Conservation (phyloP, 2,888 invertebrate species). For the Apotomis turbidana region DNA sequence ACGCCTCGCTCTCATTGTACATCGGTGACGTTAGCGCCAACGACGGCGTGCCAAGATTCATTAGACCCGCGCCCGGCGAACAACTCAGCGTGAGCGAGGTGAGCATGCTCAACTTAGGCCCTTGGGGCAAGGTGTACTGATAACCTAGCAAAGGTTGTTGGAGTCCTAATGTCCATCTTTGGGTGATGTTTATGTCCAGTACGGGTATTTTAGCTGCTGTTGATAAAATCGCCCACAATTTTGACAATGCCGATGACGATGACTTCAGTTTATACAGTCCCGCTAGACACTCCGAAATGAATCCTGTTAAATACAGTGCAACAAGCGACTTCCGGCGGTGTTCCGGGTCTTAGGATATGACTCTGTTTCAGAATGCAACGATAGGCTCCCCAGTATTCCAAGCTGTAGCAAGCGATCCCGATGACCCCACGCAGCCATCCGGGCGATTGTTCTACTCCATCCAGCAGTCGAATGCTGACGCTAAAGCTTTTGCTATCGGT, state of each 20-base stretch:
- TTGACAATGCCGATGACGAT: too few species aligned
- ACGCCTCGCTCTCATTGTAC: slow-evolving; percentile 85
- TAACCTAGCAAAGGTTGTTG: too few species aligned
- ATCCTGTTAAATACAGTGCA: too few species aligned
- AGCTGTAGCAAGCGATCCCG: slow-evolving; percentile 90
- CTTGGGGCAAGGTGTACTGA: too few species aligned
- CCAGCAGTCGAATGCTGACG: slow-evolving; percentile 87
- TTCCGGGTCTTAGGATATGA: too few species aligned
- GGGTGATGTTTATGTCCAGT: too few species aligned
- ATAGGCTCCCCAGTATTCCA: slow-evolving; percentile 89
- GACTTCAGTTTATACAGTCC: too few species aligned
- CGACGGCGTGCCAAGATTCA: slow-evolving; percentile 90
- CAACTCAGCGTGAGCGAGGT: slow-evolving; percentile 88
- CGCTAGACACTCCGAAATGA: too few species aligned
- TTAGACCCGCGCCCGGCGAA: slow-evolving; percentile 88
- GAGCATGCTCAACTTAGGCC: slow-evolving; percentile 15
- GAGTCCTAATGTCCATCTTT: too few species aligned
- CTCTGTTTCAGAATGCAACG: slow-evolving; percentile 85
- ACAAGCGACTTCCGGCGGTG: too few species aligned
- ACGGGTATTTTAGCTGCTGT: too few species aligned
- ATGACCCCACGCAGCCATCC: slow-evolving; percentile 89
- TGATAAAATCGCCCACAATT: too few species aligned
- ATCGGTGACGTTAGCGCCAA: slow-evolving; percentile 92
- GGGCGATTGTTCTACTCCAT: slow-evolving; percentile 89
- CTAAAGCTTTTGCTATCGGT: slow-evolving; percentile 86